Evolutionary conservation across 2,888 invertebrate genomes (phyloP).

Genomic region (Thecocarcelia acutangulata): DNA sequence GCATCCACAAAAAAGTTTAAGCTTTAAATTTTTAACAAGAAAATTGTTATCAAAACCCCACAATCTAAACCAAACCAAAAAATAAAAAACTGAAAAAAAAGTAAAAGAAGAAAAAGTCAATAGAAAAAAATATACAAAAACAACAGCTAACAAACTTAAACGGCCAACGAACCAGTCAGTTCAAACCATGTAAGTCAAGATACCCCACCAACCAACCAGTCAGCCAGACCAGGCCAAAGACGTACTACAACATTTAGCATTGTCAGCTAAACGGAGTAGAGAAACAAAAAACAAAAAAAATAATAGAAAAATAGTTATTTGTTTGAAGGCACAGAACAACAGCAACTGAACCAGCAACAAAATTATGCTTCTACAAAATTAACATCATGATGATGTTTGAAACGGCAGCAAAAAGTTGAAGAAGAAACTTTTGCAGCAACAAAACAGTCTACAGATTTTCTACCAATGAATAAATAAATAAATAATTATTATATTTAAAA

Average conservation of each 20-base stretch:
- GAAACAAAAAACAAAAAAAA: too few relatives aligned
- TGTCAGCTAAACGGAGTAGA: conserved; percentile 53
- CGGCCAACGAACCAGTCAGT: conserved; percentile 43
- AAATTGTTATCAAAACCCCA: conserved; percentile 62
- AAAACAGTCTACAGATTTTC: not conserved
- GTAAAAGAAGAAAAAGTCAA: conserved; percentile 12
- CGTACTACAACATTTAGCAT: conserved; percentile 45
- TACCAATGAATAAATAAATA: conserved; percentile 19
- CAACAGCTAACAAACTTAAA: conserved; percentile 1
- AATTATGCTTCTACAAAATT: conserved; percentile 8
- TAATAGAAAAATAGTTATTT: not conserved
- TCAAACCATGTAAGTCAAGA: conserved; percentile 26
- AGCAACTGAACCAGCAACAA: conserved; percentile 9
- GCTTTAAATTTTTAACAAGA: conserved; percentile 68
- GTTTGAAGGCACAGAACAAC: conserved; percentile 21
- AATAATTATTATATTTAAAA: conserved; percentile 20
- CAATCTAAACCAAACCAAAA: conserved; percentile 35
- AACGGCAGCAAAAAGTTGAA: not conserved
- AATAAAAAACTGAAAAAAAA: conserved; percentile 4
- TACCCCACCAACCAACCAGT: conserved; percentile 13
- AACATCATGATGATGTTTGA: conserved; percentile 16
- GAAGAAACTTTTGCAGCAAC: conserved; percentile 1
- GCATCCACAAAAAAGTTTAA: conserved; percentile 20
- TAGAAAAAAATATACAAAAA: not conserved
- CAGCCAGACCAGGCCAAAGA: conserved; percentile 19